Evolutionary conservation across 1,140 invertebrate genomes (phyloP), one percentile per base, ranked within the genome.

Genomic region (Pinna nobilis): DNA sequence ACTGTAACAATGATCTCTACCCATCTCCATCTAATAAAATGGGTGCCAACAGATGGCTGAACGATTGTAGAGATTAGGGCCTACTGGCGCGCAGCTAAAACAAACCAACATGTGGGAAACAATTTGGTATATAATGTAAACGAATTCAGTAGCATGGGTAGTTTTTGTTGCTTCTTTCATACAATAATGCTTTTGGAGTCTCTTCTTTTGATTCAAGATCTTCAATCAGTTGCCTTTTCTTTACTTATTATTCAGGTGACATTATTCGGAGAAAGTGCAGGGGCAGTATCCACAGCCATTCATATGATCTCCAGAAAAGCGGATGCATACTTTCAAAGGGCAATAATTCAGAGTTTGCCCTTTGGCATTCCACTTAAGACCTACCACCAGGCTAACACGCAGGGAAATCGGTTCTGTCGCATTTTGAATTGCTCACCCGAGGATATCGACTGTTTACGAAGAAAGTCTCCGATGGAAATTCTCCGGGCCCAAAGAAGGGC

Each of bases 181-280:
- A n/a, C n/a, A n/a, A n/a, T n/a, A n/a, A n/a, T n/a, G n/a, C n/a
- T n/a, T n/a, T n/a, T n/a, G n/a, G n/a, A n/a, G n/a, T n/a, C n/a
- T n/a, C n/a, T n/a, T n/a, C n/a, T n/a, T n/a, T n/a, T n/a, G n/a
- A n/a, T n/a, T n/a, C n/a, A n/a, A n/a, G 25, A 3, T 20, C 25
- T 50, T 4, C n/a, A 50, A 5, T 5, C n/a, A 20, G 3, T 50
- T 50, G 13, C 47, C 47, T 18, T 50, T 50, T 53, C n/a, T n/a
- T n/a, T n/a, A 44, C n/a, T 20, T 39, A 7, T 63, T 23, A 66
- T 71, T 50, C 18, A 77, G 65, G 74, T 83, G 4, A 83, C 82
- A 7, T 11, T 83, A 44, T 83, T 82, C 60, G 82, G 82, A 28
- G 74, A 82, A 35, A 81, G 80, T 61, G 78, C 82, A 11, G 82